Conservation (phyloP, 2,888 invertebrate genomes). For the Hedya salicella region DNA sequence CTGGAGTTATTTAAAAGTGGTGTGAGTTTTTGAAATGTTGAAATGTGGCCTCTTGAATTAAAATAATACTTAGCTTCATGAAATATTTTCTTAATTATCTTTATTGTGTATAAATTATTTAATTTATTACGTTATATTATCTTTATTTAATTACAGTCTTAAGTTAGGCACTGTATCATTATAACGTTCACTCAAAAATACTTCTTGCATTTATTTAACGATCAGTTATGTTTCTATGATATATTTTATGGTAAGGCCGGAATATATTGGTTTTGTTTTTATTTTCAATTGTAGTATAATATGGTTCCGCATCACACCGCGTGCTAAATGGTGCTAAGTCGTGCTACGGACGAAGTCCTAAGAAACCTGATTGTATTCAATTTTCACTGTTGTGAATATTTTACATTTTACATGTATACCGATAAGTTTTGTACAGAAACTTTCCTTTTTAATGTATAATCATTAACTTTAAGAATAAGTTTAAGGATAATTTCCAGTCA, state of each 20-base stretch:
- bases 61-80: neutral
- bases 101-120: neutral
- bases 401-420: conserved; percentile 53
- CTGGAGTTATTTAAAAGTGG: neutral
- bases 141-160: too few relatives aligned
- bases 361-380: conserved; percentile 69
- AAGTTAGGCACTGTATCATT: too few relatives aligned
- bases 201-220: conserved; percentile 22
- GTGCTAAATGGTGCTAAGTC: conserved; percentile 77
- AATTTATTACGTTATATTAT: neutral
- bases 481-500: conserved; percentile 78
- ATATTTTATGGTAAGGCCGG: conserved; percentile 28
- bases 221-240: conserved; percentile 38
- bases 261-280: conserved; percentile 25
- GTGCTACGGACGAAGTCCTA: conserved; percentile 80
- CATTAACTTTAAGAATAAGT: conserved; percentile 52
- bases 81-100: neutral
- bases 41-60: neutral
- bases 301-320: conserved; percentile 53
- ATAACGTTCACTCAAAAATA: conserved; percentile 20
- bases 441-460: conserved; percentile 53
- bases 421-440: conserved; percentile 75
- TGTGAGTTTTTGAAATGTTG: too few relatives aligned
- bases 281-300: conserved; percentile 35
- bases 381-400: conserved; percentile 75